phyloP scores from a whole-genome alignment of 92 coral and sea anemone species.

The Nematostella vectensis region DNA sequence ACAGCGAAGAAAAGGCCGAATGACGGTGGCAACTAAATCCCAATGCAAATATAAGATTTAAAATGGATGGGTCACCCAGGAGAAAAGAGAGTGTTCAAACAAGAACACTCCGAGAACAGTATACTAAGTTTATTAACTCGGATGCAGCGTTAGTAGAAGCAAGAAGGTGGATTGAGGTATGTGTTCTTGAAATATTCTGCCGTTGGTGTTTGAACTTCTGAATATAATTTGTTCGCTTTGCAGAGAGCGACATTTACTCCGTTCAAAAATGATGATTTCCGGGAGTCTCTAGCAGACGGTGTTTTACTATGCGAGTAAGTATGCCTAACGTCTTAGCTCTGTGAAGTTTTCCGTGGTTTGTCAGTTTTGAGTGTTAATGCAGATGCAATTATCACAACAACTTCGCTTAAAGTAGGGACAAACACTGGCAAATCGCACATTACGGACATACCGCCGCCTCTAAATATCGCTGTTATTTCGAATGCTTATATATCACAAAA shows the following conservation, averaged over 20 bases:
- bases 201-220: neutral
- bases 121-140: slow-evolving; percentile 22
- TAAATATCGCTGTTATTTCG: neutral
- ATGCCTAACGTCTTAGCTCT: neutral
- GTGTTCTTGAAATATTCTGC: slow-evolving; percentile 3
- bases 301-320: slow-evolving; percentile 93
- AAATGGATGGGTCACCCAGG: slow-evolving; percentile 9
- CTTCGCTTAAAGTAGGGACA: slow-evolving; percentile 3
- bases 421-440: slow-evolving; percentile 1
- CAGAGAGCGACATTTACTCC: slow-evolving; percentile 63
- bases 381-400: slow-evolving; percentile 26
- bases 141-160: slow-evolving; percentile 76
- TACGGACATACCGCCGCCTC: neutral
- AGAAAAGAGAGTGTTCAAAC: slow-evolving; percentile 10
- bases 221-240: slow-evolving; percentile 3
- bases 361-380: slow-evolving; percentile 7
- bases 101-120: slow-evolving; percentile 35
- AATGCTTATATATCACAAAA: no score
- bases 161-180: slow-evolving; percentile 94
- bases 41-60: slow-evolving; percentile 8
- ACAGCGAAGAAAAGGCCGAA: neutral
- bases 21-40: neutral
- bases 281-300: slow-evolving; percentile 74
- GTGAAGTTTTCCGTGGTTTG: slow-evolving; percentile 1
- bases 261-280: slow-evolving; percentile 64